A percentile compares a stretch with the other conserved stretches of the same genome.
phyloP scores from a whole-genome alignment of 2,888 invertebrate species.

The Cheilosia soror region DNA sequence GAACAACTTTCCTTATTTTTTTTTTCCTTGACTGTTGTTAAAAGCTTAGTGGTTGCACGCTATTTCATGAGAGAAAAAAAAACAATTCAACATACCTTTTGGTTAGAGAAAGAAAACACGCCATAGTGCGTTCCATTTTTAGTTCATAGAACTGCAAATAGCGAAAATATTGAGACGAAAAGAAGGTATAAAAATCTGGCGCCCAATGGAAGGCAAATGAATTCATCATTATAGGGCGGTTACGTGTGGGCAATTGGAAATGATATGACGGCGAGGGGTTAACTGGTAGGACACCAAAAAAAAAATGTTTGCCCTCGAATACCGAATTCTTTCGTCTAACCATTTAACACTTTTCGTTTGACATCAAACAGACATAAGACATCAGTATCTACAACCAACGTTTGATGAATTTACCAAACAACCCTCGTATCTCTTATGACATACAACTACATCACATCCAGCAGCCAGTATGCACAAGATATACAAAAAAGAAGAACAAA shows the following conservation, averaged over 20 bases:
- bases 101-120: slow-evolving; percentile 56
- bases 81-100: slow-evolving; percentile 51
- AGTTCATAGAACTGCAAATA: slow-evolving; percentile 52
- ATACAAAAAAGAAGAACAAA: not conserved
- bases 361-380: too few species aligned
- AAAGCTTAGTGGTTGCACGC: slow-evolving; percentile 74
- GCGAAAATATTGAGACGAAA: not conserved
- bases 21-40: slow-evolving; percentile 51
- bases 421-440: not conserved
- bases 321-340: not conserved
- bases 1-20: slow-evolving; percentile 24
- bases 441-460: not conserved
- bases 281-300: not conserved
- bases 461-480: not conserved
- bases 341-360: not conserved
- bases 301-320: not conserved
- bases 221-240: slow-evolving; percentile 1
- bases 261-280: too few species aligned
- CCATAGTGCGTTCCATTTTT: slow-evolving; percentile 68
- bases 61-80: slow-evolving; percentile 40
- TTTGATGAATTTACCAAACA: not conserved
- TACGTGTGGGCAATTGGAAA: too few species aligned
- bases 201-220: slow-evolving; percentile 52
- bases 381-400: not conserved
- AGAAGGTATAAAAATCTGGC: slow-evolving; percentile 34